Percentiles rank a stretch among this genome's conserved stretches.
Conservation (phyloP, 2,797 vertebrate species). For the Fistularia tabacaria region DNA sequence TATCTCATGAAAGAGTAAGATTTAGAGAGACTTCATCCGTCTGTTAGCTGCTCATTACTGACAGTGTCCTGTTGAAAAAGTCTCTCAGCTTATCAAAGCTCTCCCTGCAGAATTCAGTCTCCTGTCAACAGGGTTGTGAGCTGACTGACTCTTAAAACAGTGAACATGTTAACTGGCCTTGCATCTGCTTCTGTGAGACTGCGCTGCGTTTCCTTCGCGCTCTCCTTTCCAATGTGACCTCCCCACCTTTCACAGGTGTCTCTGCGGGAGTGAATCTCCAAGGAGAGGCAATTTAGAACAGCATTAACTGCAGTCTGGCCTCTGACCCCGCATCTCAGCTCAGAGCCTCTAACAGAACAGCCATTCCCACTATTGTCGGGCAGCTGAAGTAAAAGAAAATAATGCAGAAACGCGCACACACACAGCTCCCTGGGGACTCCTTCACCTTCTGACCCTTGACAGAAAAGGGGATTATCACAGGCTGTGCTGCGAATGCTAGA, state of each 20-base stretch:
- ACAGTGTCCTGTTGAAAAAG: too few relatives aligned
- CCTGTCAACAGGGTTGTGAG: slow-evolving; percentile 15
- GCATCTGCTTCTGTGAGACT: slow-evolving; percentile 12
- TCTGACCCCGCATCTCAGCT: slow-evolving; percentile 50
- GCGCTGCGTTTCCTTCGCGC: slow-evolving; percentile 16
- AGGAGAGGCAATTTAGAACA: slow-evolving; percentile 69
- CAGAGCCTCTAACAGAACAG: slow-evolving; percentile 44
- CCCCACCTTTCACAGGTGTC: slow-evolving; percentile 50
- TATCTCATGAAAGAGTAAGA: too few relatives aligned
- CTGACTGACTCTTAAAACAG: slow-evolving; percentile 13
- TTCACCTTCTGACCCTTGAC: slow-evolving; percentile 52
- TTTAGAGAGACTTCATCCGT: too few relatives aligned
- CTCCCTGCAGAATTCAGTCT: slow-evolving; percentile 15
- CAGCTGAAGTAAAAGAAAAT: slow-evolving; percentile 23
- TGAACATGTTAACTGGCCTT: slow-evolving; percentile 24
- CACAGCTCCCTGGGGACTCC: slow-evolving; percentile 27
- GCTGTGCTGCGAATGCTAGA: slow-evolving; percentile 47
- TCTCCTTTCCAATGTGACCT: slow-evolving; percentile 37
- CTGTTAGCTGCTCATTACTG: too few relatives aligned
- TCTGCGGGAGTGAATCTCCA: slow-evolving; percentile 53
- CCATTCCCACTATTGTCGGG: slow-evolving; percentile 27
- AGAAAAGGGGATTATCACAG: slow-evolving; percentile 52
- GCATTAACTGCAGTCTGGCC: slow-evolving; percentile 62
- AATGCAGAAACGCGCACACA: slow-evolving; percentile 13
- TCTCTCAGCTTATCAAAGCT: background rate